Evolutionary conservation across 2,797 vertebrate species (phyloP), one percentile per base, ranked within the genome.

Genomic region (Megalops cyprinoides): DNA sequence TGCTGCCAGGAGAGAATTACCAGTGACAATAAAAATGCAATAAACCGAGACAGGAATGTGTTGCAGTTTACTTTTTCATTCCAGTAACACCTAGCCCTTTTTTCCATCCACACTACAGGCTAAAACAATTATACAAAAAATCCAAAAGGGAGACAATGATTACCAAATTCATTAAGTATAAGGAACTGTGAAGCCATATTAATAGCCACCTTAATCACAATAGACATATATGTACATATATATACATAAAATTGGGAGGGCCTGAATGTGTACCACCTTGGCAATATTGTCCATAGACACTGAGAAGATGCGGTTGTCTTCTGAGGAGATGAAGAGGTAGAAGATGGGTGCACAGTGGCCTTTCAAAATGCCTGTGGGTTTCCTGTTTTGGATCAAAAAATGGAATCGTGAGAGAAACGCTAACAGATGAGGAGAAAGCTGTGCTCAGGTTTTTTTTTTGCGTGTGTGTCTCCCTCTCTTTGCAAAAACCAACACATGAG

Each of bases 231-330:
- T n/a, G n/a, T n/a, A n/a, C n/a, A n/a, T n/a, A n/a, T n/a, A n/a
- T n/a, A n/a, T n/a, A n/a, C n/a, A n/a, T n/a, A n/a, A n/a, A n/a
- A 71, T n/a, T 1, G 56, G 78, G 31, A 49, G 12, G n/a, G n/a
- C n/a, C n/a, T 77, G 44, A 46, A 56, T 46, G 60, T 44, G 76
- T 78, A 60, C 87, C 82, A 95, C 93, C 86, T 95, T 94, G 10
- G 89, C 86, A 0, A 89, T 92, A 88, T 82, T 91, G 88, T 96
- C 86, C 14, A 67, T 79, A 23, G 93, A 95, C 73, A 91, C 48
- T 8, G 92, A 95, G 85, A 95, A 90, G 79, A 96, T 91, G 82
- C 90, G 92, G 79, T 81, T 84, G 65, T 94, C 93, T 87, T 95
- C 94, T 53, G 93, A 85, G 60, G 86, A 84, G 51, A 92, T 81